Base-by-base conservation (phyloP, 2,888 invertebrate genomes). In the Argyresthia goedartella region DNA sequence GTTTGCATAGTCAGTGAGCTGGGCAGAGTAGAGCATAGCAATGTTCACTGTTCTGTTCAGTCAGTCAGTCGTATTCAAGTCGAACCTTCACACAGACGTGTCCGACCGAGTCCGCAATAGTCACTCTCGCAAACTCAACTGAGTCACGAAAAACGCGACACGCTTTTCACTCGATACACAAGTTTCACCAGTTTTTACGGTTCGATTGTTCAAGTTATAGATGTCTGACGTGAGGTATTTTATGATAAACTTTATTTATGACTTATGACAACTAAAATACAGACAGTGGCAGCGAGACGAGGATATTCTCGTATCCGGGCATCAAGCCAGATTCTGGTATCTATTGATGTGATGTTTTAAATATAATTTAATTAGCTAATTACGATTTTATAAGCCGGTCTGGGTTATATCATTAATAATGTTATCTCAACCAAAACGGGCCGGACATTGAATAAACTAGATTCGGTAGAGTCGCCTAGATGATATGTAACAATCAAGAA, bases 221-320 rank as follows among this genome's bases (percentile, higher is more conserved):
- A 25, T 4, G 25, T 25, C 25, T 25, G 11, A 41, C 41, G 41
- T 11, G 41, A 41, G 13, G 13, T 41, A 11, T 41, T 41, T 13
- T 41, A 6, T 11, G 11, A 4, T 4, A 41, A 41, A 41, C n/a
- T 41, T 41, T 13, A 41, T 13, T 41, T 41, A 4, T 13, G 41
- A 6, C 41, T 41, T 41, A 4, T 13, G 41, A 6, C 41, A 4
- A 6, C n/a, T 6, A 41, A 41, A 13, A 11, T 41, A 41, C 41
- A 10, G 11, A 39, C 39, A n/a, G 25, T 46, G 46, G 11, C 41
- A 66, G 69, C 73, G 76, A 77, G 77, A 76, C 65, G 64, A 65
- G 67, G 67, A 69, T 81, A 84, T 82, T 81, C 74, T 71, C 60
- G 78, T 80, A 69, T 57, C 57, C 69, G 75, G 85, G 85, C 82